These are phyloP conservation scores for Ophioninae sp. DNA, from an alignment of 2,888 invertebrate genomes.

Conservation along the genomic window DNA sequence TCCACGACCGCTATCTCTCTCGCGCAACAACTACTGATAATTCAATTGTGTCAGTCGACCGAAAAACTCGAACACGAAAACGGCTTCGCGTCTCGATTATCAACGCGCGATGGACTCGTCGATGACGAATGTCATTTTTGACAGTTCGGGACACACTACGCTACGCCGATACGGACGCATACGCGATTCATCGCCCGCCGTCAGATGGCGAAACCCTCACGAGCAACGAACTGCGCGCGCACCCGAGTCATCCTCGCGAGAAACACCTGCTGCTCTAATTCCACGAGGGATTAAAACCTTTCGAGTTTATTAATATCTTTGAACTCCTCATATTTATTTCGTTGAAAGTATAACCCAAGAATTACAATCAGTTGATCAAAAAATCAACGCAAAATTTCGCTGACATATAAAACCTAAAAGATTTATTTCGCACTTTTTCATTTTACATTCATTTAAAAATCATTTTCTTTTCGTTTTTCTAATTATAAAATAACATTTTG, in stretches of 20 bases:
- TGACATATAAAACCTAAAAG: no score
- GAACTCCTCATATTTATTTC: background rate
- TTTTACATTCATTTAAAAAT: no score
- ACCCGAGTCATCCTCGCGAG: background rate
- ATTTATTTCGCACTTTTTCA: no score
- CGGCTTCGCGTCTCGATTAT: conserved; percentile 1
- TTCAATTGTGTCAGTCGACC: background rate
- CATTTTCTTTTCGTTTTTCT: no score
- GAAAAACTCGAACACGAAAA: conserved; percentile 2
- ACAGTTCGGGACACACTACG: conserved; percentile 22
- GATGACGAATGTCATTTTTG: conserved; percentile 43
- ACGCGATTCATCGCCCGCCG: conserved; percentile 7
- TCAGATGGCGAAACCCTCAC: conserved; percentile 3
- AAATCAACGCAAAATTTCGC: no score
- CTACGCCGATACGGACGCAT: conserved; percentile 38
- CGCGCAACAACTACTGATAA: conserved; percentile 6
- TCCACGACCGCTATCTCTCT: background rate
- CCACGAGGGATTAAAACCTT: conserved; percentile 11
- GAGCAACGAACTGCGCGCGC: conserved; percentile 27
- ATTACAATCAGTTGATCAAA: no score
- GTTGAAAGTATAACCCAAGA: no score
- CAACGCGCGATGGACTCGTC: background rate
- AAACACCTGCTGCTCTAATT: conserved; percentile 32
- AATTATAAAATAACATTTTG: no score
- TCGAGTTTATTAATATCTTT: background rate